Percentiles rank a stretch among this genome's conserved stretches.
Conservation (phyloP, 1,140 invertebrate genomes). For the Carcinoscorpius rotundicauda region DNA sequence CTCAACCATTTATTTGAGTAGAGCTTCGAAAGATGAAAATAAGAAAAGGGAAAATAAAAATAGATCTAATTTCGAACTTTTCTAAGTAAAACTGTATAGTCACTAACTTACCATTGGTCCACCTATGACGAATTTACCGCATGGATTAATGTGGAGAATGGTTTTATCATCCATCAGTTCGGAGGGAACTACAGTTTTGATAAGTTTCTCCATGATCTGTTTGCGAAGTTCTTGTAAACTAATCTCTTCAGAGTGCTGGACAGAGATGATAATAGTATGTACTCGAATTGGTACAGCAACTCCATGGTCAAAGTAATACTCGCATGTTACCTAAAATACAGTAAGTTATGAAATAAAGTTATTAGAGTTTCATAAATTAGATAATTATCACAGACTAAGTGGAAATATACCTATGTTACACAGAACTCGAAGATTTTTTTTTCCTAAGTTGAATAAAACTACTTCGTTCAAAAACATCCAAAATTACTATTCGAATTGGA, state of each 20-base stretch:
- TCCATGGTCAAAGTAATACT: slow-evolving; percentile 23
- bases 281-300: slow-evolving; percentile 40
- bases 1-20: no score
- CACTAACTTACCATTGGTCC: slow-evolving; percentile 59
- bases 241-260: slow-evolving; percentile 41
- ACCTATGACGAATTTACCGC: slow-evolving; percentile 86
- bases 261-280: slow-evolving; percentile 44
- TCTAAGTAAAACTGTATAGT: slow-evolving; percentile 30
- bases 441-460: neutral
- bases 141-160: slow-evolving; percentile 81
- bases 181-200: slow-evolving; percentile 39
- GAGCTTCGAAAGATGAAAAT: no score
- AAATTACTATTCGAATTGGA: no score
- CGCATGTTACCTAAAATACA: slow-evolving; percentile 21
- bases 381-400: neutral
- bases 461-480: neutral
- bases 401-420: neutral
- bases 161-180: slow-evolving; percentile 39
- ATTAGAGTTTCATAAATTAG: no score
- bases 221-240: slow-evolving; percentile 35
- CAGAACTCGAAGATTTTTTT: no score
- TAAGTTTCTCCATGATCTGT: slow-evolving; percentile 40
- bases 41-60: no score
- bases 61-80: no score
- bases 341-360: neutral